These are phyloP conservation scores for Paratrypauchen microcephalus DNA, from an alignment of 2,797 vertebrate species.

Conservation along the genomic window DNA sequence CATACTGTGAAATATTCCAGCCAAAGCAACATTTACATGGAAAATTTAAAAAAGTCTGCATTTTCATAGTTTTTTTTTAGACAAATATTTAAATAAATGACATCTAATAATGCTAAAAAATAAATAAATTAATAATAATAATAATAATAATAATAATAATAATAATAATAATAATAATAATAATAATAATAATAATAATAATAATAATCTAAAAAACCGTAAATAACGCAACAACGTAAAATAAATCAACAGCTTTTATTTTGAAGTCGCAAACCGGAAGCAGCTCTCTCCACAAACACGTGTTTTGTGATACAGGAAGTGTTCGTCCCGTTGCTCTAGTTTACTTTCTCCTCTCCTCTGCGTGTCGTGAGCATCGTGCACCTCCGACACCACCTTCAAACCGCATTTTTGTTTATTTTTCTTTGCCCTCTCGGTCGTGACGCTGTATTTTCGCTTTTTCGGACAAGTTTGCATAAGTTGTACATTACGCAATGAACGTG, in stretches of 20 bases:
- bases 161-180: too few relatives aligned
- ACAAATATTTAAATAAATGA: too few relatives aligned
- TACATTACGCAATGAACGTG: conserved; percentile 42
- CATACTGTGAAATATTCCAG: too few relatives aligned
- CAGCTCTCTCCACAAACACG: not conserved
- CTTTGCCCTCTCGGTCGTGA: not conserved
- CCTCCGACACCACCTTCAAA: not conserved
- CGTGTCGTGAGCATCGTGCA: conserved; percentile 2
- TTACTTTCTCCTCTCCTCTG: not conserved
- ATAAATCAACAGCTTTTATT: not conserved
- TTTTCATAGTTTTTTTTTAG: too few relatives aligned
- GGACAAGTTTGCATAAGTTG: not conserved
- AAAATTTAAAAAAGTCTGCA: too few relatives aligned
- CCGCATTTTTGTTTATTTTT: not conserved
- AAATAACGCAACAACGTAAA: too few relatives aligned
- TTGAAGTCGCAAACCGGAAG: not conserved
- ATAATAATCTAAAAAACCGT: too few relatives aligned
- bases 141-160: too few relatives aligned
- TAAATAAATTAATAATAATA: too few relatives aligned
- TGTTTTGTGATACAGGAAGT: not conserved
- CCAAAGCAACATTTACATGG: too few relatives aligned
- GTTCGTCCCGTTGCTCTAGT: not conserved
- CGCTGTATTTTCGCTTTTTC: not conserved
- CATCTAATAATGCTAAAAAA: too few relatives aligned
- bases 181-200: too few relatives aligned